phyloP scores from a whole-genome alignment of 2,113 vertebrate genomes.

The Thunnus maccoyii region DNA sequence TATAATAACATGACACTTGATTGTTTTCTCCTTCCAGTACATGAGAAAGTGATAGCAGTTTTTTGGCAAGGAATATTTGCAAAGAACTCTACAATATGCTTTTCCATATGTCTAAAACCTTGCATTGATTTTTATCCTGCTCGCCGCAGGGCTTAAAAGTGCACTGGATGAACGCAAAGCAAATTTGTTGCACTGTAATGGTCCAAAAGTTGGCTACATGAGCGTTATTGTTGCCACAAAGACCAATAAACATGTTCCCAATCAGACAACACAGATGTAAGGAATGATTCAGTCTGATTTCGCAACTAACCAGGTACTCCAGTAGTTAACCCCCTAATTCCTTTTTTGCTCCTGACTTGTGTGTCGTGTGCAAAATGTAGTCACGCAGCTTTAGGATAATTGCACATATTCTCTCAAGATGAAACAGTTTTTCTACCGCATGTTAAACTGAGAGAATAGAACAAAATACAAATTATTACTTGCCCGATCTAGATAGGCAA shows the following conservation, averaged over 20 bases:
- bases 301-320: not conserved
- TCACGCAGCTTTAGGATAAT: not conserved
- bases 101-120: not conserved
- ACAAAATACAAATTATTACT: not conserved
- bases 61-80: no score
- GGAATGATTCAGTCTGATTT: not conserved
- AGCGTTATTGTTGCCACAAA: not conserved
- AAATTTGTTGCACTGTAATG: not conserved
- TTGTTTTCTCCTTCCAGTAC: no score
- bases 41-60: no score
- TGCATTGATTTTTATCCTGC: not conserved
- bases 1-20: not conserved
- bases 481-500: not conserved
- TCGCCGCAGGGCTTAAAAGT: not conserved
- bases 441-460: not conserved
- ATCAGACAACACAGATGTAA: not conserved
- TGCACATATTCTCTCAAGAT: not conserved
- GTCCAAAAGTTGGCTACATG: not conserved
- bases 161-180: not conserved
- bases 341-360: not conserved
- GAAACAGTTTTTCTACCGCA: not conserved
- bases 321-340: not conserved
- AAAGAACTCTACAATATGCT: not conserved
- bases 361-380: not conserved
- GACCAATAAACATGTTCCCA: not conserved